phyloP scores from a whole-genome alignment of 2,888 invertebrate species.

The Leptopilina drosophilae region DNA sequence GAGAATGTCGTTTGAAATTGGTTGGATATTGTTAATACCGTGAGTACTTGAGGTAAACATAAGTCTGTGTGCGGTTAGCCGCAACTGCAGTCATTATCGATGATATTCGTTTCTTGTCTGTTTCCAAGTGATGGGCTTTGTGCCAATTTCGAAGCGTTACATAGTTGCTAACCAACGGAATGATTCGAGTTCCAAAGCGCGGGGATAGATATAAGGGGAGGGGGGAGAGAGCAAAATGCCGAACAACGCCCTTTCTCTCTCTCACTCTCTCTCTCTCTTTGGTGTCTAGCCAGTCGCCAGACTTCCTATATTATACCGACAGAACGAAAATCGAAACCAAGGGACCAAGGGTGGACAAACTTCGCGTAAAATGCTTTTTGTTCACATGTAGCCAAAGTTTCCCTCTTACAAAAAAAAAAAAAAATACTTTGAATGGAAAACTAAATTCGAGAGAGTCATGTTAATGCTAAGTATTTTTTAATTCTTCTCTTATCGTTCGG shows the following conservation, averaged over 20 bases:
- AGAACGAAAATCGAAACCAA: neutral
- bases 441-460: neutral
- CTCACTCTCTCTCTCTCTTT: slow-evolving; percentile 5
- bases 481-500: neutral
- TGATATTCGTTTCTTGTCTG: slow-evolving; percentile 33
- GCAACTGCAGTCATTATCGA: slow-evolving; percentile 38
- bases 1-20: neutral
- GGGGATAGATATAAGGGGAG: neutral
- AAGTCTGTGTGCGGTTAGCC: slow-evolving; percentile 20
- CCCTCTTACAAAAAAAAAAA: too few species aligned
- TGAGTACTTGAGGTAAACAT: slow-evolving; percentile 10
- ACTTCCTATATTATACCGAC: slow-evolving; percentile 3
- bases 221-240: neutral
- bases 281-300: slow-evolving; percentile 30
- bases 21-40: neutral
- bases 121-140: slow-evolving; percentile 37
- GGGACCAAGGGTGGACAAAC: slow-evolving; percentile 7
- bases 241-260: slow-evolving; percentile 23
- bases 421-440: neutral
- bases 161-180: slow-evolving; percentile 27
- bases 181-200: slow-evolving; percentile 13
- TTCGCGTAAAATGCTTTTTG: neutral
- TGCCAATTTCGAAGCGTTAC: slow-evolving; percentile 31
- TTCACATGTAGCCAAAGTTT: slow-evolving; percentile 18
- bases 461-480: neutral